Base-by-base conservation (phyloP, 2,113 vertebrate genomes). In the Dissostichus mawsoni region DNA sequence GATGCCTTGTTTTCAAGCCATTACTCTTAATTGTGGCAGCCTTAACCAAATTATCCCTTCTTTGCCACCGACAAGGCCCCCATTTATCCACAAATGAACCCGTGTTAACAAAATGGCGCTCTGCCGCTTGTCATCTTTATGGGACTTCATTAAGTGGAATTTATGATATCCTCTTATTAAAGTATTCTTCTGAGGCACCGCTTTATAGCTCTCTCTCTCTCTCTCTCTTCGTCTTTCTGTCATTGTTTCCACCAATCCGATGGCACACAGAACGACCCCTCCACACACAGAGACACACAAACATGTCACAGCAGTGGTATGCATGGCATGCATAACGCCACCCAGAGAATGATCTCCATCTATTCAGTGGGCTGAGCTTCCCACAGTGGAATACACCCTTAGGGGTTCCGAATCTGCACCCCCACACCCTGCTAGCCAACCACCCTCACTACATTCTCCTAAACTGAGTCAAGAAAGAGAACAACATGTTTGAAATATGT, bases 291-390 rank as follows among this genome's bases (percentile, higher is more conserved):
- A 69, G 78, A 41, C 86, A 83, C 84, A 84, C 73, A 82, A 71
- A 64, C 87, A 83, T 81, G 84, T 94, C 88, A 86, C 83, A 50
- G 84, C 83, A 36, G 5, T 87, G 92, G 92, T 87, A 94, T 94
- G 93, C 41, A 25, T 88, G 85, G 92, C 76, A 94, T 93, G 92
- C 90, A 76, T 82, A 80, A 82, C 78, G 11, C 86, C 83, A 89
- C 86, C 87, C 88, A 82, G 81, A 89, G 84, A 89, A 91, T 74
- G 70, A 87, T 88, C 91, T 89, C 74, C 82, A 84, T 88, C 86
- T 59, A 83, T 82, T 81, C 72, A 83, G 72, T 18, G 66, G 80
- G 84, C 78, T 65, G 79, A 86, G 69, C 84, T 80, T 82, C 74
- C 69, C 65, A 80, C 73, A 87, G 82, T 71, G 80, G 74, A 84